A percentile compares a stretch with the other conserved stretches of the same genome.
phyloP scores from a whole-genome alignment of 1,140 invertebrate genomes.

The Eupristina koningsbergeri region DNA sequence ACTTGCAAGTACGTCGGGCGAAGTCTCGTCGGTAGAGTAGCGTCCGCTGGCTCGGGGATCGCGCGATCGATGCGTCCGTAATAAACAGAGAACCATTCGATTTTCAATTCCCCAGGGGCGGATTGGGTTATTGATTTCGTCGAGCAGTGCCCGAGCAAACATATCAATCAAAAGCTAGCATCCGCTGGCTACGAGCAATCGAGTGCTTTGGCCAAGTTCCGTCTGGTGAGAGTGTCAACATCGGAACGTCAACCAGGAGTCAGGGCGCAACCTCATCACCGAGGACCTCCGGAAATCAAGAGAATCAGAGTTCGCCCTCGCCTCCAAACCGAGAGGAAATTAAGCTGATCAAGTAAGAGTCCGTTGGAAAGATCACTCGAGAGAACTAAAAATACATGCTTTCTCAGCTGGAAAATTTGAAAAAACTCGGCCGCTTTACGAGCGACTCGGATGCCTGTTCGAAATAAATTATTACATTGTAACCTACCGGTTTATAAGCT shows the following conservation, averaged over 20 bases:
- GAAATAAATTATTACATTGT: too few species aligned
- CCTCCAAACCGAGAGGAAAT: background rate
- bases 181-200: background rate
- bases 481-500: too few species aligned
- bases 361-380: background rate
- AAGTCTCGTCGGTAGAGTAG: background rate
- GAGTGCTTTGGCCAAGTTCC: background rate
- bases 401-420: too few species aligned
- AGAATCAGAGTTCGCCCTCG: background rate
- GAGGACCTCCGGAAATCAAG: background rate
- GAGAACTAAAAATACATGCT: background rate
- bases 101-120: too few species aligned
- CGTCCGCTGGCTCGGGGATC: background rate
- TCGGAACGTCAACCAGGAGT: background rate
- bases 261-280: background rate
- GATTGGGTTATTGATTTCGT: too few species aligned
- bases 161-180: background rate
- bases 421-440: too few species aligned
- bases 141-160: background rate
- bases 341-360: background rate
- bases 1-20: too few species aligned
- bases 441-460: too few species aligned
- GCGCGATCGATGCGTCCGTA: background rate
- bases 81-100: too few species aligned
- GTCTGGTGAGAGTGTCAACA: background rate